Evolutionary conservation across 2,797 vertebrate genomes (phyloP).

Genomic region (Phrynocephalus forsythii): DNA sequence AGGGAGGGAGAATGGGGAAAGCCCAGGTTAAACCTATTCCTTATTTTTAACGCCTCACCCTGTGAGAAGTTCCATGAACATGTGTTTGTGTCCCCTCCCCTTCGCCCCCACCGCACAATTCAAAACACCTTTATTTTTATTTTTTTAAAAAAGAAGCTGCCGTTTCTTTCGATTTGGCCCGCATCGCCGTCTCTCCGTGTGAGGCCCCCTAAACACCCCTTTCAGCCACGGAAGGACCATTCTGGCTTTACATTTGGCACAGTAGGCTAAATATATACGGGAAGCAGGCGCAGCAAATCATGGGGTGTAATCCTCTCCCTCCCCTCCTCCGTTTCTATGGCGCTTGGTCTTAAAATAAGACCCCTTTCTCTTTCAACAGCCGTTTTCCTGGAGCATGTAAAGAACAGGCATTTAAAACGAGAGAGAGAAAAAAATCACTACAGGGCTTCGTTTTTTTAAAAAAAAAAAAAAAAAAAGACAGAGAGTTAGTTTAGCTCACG

Average conservation of each 20-base stretch:
- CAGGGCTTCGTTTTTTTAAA: slow-evolving; percentile 38
- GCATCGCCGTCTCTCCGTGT: background rate
- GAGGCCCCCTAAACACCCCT: background rate
- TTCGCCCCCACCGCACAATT: background rate
- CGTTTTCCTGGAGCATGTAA: slow-evolving; percentile 35
- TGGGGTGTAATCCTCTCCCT: background rate
- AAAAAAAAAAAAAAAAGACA: background rate
- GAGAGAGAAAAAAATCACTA: slow-evolving; percentile 27
- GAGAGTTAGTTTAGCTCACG: slow-evolving; percentile 60
- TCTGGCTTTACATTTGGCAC: slow-evolving; percentile 32
- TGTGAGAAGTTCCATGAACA: background rate
- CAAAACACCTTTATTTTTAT: accelerated
- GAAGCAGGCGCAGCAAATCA: slow-evolving; percentile 33
- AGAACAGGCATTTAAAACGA: slow-evolving; percentile 12
- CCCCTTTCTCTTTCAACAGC: slow-evolving; percentile 42
- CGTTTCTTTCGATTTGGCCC: background rate
- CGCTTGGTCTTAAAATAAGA: slow-evolving; percentile 27
- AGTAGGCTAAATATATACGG: background rate
- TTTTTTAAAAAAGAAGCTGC: no score
- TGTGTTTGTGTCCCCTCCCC: background rate
- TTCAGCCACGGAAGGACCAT: slow-evolving; percentile 37
- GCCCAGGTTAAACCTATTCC: background rate
- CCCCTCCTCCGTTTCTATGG: slow-evolving; percentile 49
- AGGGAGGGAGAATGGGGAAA: accelerated
- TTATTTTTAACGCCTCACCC: slow-evolving; percentile 22